Evolutionary conservation across 1,140 invertebrate genomes (phyloP).

Genomic region (Chymomyza costata): DNA sequence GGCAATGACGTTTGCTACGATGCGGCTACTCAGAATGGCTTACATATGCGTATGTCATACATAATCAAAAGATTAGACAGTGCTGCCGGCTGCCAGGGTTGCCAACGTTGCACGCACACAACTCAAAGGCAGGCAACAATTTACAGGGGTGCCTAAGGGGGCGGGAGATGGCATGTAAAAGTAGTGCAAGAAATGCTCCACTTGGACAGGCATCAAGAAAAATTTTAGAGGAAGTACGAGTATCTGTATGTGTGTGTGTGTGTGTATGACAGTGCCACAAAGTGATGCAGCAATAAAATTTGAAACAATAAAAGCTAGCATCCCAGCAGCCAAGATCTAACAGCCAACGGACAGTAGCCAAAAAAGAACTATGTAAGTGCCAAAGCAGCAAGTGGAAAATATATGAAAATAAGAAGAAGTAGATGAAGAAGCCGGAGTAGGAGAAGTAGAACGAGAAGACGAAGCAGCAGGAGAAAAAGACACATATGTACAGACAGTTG

Average conservation of each 20-base stretch:
- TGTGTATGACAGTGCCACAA: slow-evolving; percentile 40
- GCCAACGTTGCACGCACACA: not conserved
- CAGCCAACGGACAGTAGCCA: slow-evolving; percentile 13
- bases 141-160: not conserved
- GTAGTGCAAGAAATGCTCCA: slow-evolving; percentile 45
- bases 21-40: slow-evolving; percentile 48
- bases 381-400: slow-evolving; percentile 57
- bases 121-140: slow-evolving; percentile 32
- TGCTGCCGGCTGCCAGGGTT: slow-evolving; percentile 21
- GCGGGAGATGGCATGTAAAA: slow-evolving; percentile 1
- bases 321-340: slow-evolving; percentile 26
- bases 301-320: slow-evolving; percentile 63
- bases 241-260: slow-evolving; percentile 23
- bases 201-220: slow-evolving; percentile 65
- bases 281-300: slow-evolving; percentile 72
- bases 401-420: too few relatives aligned
- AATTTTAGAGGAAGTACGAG: slow-evolving; percentile 37
- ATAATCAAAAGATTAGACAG: slow-evolving; percentile 70
- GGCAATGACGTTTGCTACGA: slow-evolving; percentile 4
- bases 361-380: slow-evolving; percentile 36
- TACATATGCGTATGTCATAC: slow-evolving; percentile 61
- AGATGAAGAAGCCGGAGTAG: not conserved
- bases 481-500: slow-evolving; percentile 1
- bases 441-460: too few relatives aligned
- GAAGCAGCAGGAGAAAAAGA: not conserved